A percentile compares a stretch with the other conserved stretches of the same genome.
Evolutionary conservation across 2,113 vertebrate species (phyloP).

Genomic region (Sclerurus mexicanus): DNA sequence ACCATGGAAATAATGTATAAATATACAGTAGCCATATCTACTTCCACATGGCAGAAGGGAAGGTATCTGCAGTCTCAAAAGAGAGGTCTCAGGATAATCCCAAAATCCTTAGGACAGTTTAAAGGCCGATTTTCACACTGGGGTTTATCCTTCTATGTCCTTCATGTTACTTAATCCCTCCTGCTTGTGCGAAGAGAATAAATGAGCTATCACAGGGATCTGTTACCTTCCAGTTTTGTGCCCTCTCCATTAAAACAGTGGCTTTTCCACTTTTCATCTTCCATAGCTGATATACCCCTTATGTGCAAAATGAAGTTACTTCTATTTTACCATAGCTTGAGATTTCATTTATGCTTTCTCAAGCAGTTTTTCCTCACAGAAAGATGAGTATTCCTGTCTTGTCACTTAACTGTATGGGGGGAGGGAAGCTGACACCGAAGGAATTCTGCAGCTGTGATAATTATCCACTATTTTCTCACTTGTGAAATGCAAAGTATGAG

Average conservation of each 20-base stretch:
- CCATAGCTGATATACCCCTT: not conserved
- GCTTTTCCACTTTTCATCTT: not conserved
- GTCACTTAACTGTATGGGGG: not conserved
- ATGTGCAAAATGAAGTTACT: not conserved
- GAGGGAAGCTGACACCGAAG: not conserved
- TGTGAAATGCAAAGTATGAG: not conserved
- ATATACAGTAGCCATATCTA: not conserved
- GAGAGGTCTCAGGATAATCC: not conserved
- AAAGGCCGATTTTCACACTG: not conserved
- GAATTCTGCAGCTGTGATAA: not conserved
- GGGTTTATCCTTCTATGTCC: not conserved
- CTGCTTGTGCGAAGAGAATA: not conserved
- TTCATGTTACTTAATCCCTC: not conserved
- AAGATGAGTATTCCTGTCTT: not conserved
- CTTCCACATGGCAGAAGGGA: not conserved
- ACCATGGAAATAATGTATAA: not conserved
- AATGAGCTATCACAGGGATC: not conserved
- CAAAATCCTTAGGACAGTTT: not conserved
- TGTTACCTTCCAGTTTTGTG: not conserved
- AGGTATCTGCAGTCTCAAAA: not conserved
- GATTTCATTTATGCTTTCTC: not conserved
- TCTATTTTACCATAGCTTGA: not conserved
- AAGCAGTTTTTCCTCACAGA: not conserved
- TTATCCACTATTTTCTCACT: not conserved
- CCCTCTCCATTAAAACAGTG: fast-evolving